Conservation (phyloP, 2,113 vertebrate species). For the Phyllostomus hastatus region DNA sequence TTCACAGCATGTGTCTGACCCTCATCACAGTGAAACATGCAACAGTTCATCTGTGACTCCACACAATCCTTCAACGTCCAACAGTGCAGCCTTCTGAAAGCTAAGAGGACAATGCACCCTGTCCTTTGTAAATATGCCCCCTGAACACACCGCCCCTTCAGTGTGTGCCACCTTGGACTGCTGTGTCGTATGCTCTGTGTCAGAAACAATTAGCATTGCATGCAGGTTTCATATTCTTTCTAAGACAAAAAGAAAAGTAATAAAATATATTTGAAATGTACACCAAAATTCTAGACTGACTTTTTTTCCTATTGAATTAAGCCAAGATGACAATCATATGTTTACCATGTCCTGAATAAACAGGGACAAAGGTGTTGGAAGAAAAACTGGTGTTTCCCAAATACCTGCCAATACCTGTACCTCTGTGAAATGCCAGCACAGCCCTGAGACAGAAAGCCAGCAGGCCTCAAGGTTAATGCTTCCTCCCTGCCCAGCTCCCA, state of each 20-base stretch:
- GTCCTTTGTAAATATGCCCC: slow-evolving; percentile 86
- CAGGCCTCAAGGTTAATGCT: not conserved
- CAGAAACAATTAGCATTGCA: slow-evolving; percentile 85
- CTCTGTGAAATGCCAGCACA: not conserved
- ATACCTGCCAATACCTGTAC: not conserved
- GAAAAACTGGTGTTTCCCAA: not conserved
- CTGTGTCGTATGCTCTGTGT: slow-evolving; percentile 88
- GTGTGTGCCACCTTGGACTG: slow-evolving; percentile 82
- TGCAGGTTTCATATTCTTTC: slow-evolving; percentile 89
- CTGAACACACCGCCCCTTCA: slow-evolving; percentile 80
- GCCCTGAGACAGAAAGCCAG: not conserved
- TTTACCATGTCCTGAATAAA: not conserved
- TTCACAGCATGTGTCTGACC: not conserved
- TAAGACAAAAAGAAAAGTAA: slow-evolving; percentile 85
- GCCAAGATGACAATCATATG: not conserved
- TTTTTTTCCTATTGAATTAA: not conserved
- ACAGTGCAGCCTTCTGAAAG: slow-evolving; percentile 81
- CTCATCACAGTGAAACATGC: not conserved
- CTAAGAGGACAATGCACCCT: slow-evolving; percentile 70
- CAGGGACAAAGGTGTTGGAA: not conserved
- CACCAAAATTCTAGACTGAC: slow-evolving; percentile 41
- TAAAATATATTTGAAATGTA: slow-evolving; percentile 85
- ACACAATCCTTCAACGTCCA: slow-evolving; percentile 66
- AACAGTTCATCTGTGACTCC: slow-evolving; percentile 64
- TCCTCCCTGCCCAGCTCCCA: not conserved